Base-by-base conservation (phyloP, 2,797 vertebrate species). In the Anableps anableps region DNA sequence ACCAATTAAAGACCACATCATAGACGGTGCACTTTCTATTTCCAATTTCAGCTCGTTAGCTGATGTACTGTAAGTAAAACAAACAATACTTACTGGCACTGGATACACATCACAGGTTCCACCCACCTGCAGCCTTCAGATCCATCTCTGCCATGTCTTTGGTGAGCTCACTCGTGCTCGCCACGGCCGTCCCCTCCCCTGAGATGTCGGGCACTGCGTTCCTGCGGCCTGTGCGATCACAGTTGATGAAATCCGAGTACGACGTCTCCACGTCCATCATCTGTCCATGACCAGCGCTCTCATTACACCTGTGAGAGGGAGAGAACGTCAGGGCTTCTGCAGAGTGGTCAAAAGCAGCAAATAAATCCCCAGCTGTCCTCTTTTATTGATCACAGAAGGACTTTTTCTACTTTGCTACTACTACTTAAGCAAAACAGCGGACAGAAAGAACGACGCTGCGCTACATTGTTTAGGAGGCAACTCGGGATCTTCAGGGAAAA, bases 241-340 rank as follows among this genome's bases (percentile, higher is more conserved):
- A 99, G 95, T 96, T 96, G 92, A 99, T 99, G 86, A 99, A 99
- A 91, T 99, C 98, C 0, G 96, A 97, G 94, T 99, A 99, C 38
- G 97, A 97, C 94, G 97, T 95, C 96, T 98, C 98, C 87, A 98
- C 97, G 92, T 99, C 98, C 98, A 99, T 99, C 96, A 97, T 93
- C 96, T 97, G 95, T 93, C 93, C 95, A 91, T 96, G 97, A 97
- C 98, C 88, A 94, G 96, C 88, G 85, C 88, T 93, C 73, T 72
- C 93, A 94, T 95, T 93, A 96, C 95, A 88, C 84, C 97, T 97
- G 94, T 0, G 3, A 48, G 21, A 77, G 78, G 68, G 66, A 72
- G 47, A 29, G 53, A 47, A 6, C 11, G 78, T 90, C 72, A 92
- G 82, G 85, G 47, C 0, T 11, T 74, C 48, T 50, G 85, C 3